Conservation (phyloP, 1,140 invertebrate genomes). For the Pinna nobilis region DNA sequence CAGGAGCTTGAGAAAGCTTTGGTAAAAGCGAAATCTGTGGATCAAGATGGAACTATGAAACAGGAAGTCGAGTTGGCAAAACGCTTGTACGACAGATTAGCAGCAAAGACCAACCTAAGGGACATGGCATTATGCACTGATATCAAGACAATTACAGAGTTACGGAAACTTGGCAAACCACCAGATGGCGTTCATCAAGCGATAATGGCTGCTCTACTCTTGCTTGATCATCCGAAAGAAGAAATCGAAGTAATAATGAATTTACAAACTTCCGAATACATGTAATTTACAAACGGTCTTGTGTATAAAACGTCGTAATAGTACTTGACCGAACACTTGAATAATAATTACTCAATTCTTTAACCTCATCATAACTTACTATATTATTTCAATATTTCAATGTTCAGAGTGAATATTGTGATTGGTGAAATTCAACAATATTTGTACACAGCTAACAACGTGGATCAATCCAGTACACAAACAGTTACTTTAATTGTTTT, state of each 20-base stretch:
- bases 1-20: constrained; percentile 32
- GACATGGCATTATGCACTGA: constrained; percentile 29
- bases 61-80: constrained; percentile 11
- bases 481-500: too few species aligned
- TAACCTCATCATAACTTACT: too few species aligned
- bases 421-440: too few species aligned
- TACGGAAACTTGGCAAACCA: constrained; percentile 26
- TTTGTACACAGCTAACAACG: too few species aligned
- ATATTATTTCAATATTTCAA: too few species aligned
- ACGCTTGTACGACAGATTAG: constrained; percentile 24
- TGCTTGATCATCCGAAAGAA: constrained; percentile 6
- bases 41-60: constrained; percentile 28
- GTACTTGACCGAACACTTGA: too few species aligned
- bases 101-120: constrained; percentile 23
- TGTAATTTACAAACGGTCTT: too few species aligned
- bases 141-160: constrained; percentile 21
- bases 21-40: constrained; percentile 7
- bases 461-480: too few species aligned
- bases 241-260: constrained; percentile 25
- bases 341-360: too few species aligned
- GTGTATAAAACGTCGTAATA: too few species aligned
- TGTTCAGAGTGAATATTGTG: too few species aligned
- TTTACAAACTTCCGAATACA: background rate
- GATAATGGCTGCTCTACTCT: constrained; percentile 25
- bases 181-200: constrained; percentile 38